These are phyloP conservation scores for Orchesella cincta DNA, from an alignment of 1,140 invertebrate species.

Conservation along the genomic window DNA sequence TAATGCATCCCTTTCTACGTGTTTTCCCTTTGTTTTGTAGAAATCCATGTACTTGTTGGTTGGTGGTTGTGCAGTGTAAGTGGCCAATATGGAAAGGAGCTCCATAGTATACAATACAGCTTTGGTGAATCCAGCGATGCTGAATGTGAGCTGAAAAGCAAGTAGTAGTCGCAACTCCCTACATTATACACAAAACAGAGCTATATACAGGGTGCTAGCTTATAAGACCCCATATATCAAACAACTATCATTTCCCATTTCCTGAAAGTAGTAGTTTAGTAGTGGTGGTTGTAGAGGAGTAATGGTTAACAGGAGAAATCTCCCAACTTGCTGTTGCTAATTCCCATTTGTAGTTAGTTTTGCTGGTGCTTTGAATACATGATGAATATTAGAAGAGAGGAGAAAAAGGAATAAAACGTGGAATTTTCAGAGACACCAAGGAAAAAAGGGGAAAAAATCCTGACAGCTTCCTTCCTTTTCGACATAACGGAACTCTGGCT, in stretches of 20 bases:
- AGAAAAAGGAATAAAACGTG: conserved; percentile 7
- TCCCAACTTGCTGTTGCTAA: conserved; percentile 1
- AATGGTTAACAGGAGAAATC: neutral
- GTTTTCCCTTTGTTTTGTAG: no score
- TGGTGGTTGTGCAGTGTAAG: no score
- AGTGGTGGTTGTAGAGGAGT: neutral
- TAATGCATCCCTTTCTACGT: no score
- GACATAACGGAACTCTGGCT: no score
- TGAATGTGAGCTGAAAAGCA: no score
- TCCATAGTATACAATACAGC: no score
- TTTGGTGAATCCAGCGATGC: no score
- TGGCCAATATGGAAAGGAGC: no score
- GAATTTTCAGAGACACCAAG: neutral
- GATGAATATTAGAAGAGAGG: conserved; percentile 18
- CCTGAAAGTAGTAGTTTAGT: neutral
- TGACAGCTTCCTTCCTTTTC: conserved; percentile 12
- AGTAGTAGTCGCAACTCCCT: no score
- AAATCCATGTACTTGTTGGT: no score
- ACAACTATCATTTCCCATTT: neutral
- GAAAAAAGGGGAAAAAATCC: neutral
- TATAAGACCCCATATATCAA: neutral
- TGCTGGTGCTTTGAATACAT: conserved; percentile 19
- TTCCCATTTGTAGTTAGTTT: conserved; percentile 20
- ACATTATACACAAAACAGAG: no score
- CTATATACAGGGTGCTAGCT: no score